Conservation (phyloP, 2,113 vertebrate genomes). For the Amblyornis subalaris region DNA sequence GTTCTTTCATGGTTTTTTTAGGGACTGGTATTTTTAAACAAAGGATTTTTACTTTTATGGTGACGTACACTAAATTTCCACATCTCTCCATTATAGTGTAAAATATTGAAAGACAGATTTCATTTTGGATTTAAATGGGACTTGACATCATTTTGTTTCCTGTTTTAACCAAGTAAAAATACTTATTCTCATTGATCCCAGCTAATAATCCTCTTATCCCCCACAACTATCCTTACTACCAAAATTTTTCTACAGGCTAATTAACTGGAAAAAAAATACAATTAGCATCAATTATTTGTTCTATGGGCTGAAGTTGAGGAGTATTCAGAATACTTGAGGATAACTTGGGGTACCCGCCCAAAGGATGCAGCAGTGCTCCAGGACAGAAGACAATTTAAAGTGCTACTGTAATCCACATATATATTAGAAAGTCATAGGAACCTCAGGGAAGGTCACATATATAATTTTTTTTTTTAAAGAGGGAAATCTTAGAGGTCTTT, state of each 20-base stretch:
- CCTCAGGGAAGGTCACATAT: background rate
- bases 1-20: background rate
- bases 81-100: background rate
- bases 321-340: background rate
- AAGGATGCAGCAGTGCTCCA: background rate
- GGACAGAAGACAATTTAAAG: background rate
- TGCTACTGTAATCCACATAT: background rate
- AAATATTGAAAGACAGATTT: background rate
- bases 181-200: background rate
- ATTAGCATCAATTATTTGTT: background rate
- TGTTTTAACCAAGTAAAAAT: background rate
- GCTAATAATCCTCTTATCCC: background rate
- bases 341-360: background rate
- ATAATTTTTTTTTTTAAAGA: background rate
- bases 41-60: background rate
- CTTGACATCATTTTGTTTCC: background rate
- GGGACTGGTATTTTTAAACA: background rate
- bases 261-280: background rate
- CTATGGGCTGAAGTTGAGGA: background rate
- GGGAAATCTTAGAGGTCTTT: background rate
- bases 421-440: background rate
- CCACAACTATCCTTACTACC: background rate
- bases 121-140: background rate
- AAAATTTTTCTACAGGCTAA: background rate
- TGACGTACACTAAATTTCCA: background rate